Evolutionary conservation across 2,888 invertebrate species (phyloP).

Genomic region (Orthosia cruda): DNA sequence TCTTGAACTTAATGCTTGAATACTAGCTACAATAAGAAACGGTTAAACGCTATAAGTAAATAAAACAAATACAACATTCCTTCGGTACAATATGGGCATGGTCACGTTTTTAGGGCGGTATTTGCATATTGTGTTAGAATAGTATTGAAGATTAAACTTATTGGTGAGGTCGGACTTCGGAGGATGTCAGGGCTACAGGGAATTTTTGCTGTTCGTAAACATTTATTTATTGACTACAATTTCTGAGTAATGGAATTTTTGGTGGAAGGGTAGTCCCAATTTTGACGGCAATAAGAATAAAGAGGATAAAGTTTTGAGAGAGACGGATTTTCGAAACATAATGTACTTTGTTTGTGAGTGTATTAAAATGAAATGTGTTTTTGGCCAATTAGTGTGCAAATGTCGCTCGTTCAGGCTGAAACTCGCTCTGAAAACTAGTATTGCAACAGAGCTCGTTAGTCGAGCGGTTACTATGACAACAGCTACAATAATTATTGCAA

Average conservation of each 20-base stretch:
- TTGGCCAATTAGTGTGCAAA: not conserved
- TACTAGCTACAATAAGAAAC: slow-evolving; percentile 7
- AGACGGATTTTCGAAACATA: not conserved
- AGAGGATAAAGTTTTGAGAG: not conserved
- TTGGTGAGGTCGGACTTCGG: slow-evolving; percentile 27
- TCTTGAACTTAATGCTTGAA: slow-evolving; percentile 16
- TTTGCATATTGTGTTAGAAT: slow-evolving; percentile 60
- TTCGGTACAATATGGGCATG: slow-evolving; percentile 46
- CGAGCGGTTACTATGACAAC: slow-evolving; percentile 19
- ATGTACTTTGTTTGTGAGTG: no score
- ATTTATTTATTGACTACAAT: slow-evolving; percentile 14
- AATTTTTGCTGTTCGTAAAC: slow-evolving; percentile 25
- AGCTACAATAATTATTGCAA: slow-evolving; percentile 18
- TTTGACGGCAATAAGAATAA: not conserved
- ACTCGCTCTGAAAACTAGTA: not conserved
- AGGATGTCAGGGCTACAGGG: slow-evolving; percentile 19
- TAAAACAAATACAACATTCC: slow-evolving; percentile 56
- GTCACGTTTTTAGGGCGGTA: slow-evolving; percentile 59
- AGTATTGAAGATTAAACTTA: slow-evolving; percentile 55
- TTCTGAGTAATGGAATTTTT: slow-evolving; percentile 12
- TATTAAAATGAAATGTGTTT: not conserved
- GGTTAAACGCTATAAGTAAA: slow-evolving; percentile 42
- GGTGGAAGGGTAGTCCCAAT: slow-evolving; percentile 5
- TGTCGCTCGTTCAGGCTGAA: not conserved
- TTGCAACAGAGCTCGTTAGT: not conserved